Conservation (phyloP, 2,888 invertebrate genomes). For the Dasysyrphus albostriatus region DNA sequence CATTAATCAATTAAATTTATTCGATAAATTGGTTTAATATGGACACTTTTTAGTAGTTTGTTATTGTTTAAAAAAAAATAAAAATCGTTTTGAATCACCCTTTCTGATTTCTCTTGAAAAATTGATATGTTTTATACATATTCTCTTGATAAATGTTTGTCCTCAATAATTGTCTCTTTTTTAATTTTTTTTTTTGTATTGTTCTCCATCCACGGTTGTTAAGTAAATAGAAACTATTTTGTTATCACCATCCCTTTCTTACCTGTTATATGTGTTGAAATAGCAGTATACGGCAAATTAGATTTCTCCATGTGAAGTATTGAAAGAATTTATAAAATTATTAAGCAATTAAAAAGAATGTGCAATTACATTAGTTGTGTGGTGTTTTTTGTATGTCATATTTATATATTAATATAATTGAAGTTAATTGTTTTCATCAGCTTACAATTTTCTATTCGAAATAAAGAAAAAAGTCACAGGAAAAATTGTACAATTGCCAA, state of each 20-base stretch:
- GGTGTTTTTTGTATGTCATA: not conserved
- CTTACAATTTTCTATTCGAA: not conserved
- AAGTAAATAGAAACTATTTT: conserved; percentile 65
- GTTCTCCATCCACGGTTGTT: conserved; percentile 36
- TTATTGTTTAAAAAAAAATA: not conserved
- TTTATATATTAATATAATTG: not conserved
- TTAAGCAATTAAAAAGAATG: not conserved
- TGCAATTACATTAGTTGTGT: not conserved
- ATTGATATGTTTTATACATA: not conserved
- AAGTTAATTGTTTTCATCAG: not conserved
- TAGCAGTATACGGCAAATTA: conserved; percentile 57
- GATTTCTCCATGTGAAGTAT: conserved; percentile 67
- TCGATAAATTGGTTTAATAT: not conserved
- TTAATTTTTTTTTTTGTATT: not conserved
- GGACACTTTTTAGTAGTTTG: not conserved
- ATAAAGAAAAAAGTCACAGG: not conserved
- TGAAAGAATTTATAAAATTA: conserved; percentile 19
- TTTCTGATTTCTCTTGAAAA: conserved; percentile 47
- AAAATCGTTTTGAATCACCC: conserved; percentile 41
- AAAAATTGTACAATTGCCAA: conserved; percentile 17
- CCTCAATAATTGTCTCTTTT: not conserved
- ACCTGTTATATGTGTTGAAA: conserved; percentile 30
- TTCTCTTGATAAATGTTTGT: conserved; percentile 27
- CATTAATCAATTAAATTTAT: not conserved
- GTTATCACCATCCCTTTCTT: conserved; percentile 36